Percentiles rank a stretch among this genome's conserved stretches.
Conservation (phyloP, 2,888 invertebrate species). For the Sympetrum striolatum region DNA sequence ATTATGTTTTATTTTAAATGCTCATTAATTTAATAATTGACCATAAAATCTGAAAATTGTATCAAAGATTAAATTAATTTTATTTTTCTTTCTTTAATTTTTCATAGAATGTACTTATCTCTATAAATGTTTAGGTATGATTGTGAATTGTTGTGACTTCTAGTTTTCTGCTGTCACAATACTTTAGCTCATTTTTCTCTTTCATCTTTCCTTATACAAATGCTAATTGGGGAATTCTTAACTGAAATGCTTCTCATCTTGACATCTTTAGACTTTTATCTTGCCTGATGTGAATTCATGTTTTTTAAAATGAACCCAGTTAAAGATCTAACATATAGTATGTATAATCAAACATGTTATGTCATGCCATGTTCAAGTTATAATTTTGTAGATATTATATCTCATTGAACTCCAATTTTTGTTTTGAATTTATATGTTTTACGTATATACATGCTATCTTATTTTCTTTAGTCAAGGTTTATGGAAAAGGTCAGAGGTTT, state of each 20-base stretch:
- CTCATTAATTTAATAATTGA: not conserved
- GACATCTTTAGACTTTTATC: not conserved
- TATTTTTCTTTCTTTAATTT: not conserved
- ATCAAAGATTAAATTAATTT: not conserved
- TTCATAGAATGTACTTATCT: not conserved
- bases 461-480: too few relatives aligned
- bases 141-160: not conserved
- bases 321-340: not conserved
- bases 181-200: not conserved
- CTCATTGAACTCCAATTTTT: too few relatives aligned
- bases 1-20: not conserved
- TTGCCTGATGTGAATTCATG: not conserved
- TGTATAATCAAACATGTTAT: too few relatives aligned
- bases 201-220: not conserved
- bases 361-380: too few relatives aligned
- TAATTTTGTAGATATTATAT: too few relatives aligned
- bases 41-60: not conserved
- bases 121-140: not conserved
- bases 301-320: not conserved
- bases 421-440: too few relatives aligned
- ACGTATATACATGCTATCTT: too few relatives aligned
- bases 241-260: not conserved
- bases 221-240: not conserved
- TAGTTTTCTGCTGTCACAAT: not conserved
- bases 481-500: too few relatives aligned